Base-by-base conservation (phyloP, 2,113 vertebrate species). In the Ascaphus truei region DNA sequence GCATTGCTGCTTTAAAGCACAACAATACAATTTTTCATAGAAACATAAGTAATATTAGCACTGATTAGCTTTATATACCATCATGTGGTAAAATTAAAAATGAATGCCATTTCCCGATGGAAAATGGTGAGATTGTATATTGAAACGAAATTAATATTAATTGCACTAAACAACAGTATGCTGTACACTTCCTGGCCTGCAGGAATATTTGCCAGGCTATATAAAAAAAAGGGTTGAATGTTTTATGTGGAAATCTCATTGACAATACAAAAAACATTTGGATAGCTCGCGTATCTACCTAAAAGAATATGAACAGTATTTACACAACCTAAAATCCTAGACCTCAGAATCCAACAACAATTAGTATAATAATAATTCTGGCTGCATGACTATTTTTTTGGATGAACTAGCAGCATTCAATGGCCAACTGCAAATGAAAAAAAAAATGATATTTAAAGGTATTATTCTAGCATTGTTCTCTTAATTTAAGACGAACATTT, bases 151-250 rank as follows among this genome's bases (percentile, higher is more conserved):
- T 52, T 33, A 25, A 71, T 36, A 52, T 61, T 26, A 71, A 61
- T 20, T 61, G 67, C 47, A 59, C 36, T 29, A 48, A 51, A 60
- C 26, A 52, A 36, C 22, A 53, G 25, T 55, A 41, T 71, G 67
- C 67, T 71, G 45, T 71, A 59, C 67, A 61, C 36, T 69, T 61
- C 67, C 67, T 71, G 67, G 67, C 67, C 67, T 71, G 67, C 67
- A 71, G 67, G 67, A 71, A 71, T 31, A 61, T 52, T 61, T 31
- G 67, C 67, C 67, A 71, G 67, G 67, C 47, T 61, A 52, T 61
- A 52, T 50, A 27, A 61, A 47, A 61, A 68, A 23, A 39, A n/a
- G 36, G 25, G 39, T 26, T 18, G n/a, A 53, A 23, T 25, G 34
- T 53, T 53, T 52, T 52, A 36, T 36, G 34, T 22, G 39, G 30